Base-by-base conservation (phyloP, 2,888 invertebrate species). In the Ditula angustiorana region DNA sequence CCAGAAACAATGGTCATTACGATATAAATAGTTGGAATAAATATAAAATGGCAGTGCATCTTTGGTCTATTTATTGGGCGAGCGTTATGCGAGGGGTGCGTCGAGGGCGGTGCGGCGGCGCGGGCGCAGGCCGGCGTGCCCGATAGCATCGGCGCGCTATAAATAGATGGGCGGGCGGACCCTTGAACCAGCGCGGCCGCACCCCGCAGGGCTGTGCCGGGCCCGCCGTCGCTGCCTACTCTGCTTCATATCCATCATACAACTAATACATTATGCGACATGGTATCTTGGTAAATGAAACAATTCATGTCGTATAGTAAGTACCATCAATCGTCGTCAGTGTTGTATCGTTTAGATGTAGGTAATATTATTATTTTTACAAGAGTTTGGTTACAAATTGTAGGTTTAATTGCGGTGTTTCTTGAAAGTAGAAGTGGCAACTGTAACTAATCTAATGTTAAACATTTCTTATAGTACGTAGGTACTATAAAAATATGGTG, bases 61-160 rank as follows among this genome's bases (percentile, higher is more conserved):
- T 87, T 90, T 88, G 84, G 85, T 87, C 87, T 87, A 87, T 91
- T 89, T 87, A 85, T 81, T 80, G 82, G 80, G 75, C 81, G 83
- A 85, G 83, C 84, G 88, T 85, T 88, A 85, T 86, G 86, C 83
- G 85, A 84, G 83, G 90, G 91, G 87, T 88, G 89, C 82, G 82
- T 78, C 78, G 83, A 83, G 86, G 88, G 89, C 89, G 88, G 87
- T 52, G 87, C 79, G n/a, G 83, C 80, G 82, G 82, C 80, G 82
- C 82, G 85, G 82, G 85, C 83, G 85, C 60, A 79, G 83, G 82
- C 82, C 77, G 75, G 79, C 76, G 79, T 77, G 74, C 80, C 63
- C 80, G 91, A 91, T 92, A 90, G 82, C 85, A 91, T 91, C 92
- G 82, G 73, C 83, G 74, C 57, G 79, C 91, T 92, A 92, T 90